These are phyloP conservation scores for Leptobrachium ailaonicum DNA, from an alignment of 2,113 vertebrate genomes.

Conservation along the genomic window DNA sequence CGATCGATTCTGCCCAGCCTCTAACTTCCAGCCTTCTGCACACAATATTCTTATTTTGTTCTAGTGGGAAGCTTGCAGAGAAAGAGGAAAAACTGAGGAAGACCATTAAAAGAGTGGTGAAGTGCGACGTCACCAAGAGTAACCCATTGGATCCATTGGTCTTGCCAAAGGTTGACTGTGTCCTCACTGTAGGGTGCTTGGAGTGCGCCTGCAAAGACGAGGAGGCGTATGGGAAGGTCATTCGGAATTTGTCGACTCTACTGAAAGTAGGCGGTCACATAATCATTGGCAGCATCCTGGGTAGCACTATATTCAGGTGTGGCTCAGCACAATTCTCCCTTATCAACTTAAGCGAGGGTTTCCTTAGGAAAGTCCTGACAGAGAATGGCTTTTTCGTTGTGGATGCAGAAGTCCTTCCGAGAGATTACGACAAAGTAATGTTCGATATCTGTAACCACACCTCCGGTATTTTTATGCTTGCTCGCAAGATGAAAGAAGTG, in stretches of 20 bases:
- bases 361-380: conserved; percentile 46
- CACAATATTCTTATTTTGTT: neutral
- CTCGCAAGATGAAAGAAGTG: conserved; percentile 26
- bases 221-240: conserved; percentile 43
- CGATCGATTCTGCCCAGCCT: too few relatives aligned
- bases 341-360: conserved; percentile 49
- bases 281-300: conserved; percentile 55
- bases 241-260: conserved; percentile 56
- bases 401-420: conserved; percentile 45
- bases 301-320: conserved; percentile 59
- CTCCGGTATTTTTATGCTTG: conserved; percentile 38
- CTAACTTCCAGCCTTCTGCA: too few relatives aligned
- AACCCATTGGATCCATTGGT: conserved; percentile 39
- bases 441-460: conserved; percentile 17
- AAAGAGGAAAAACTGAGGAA: conserved; percentile 62
- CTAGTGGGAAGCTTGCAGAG: conserved; percentile 46
- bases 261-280: conserved; percentile 62
- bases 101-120: conserved; percentile 59
- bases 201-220: conserved; percentile 63
- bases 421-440: neutral
- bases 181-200: conserved; percentile 66
- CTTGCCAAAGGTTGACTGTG: conserved; percentile 56
- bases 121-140: conserved; percentile 65
- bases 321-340: conserved; percentile 58
- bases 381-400: conserved; percentile 53